Conservation (phyloP, 2,797 vertebrate genomes). For the Acomys russatus region DNA sequence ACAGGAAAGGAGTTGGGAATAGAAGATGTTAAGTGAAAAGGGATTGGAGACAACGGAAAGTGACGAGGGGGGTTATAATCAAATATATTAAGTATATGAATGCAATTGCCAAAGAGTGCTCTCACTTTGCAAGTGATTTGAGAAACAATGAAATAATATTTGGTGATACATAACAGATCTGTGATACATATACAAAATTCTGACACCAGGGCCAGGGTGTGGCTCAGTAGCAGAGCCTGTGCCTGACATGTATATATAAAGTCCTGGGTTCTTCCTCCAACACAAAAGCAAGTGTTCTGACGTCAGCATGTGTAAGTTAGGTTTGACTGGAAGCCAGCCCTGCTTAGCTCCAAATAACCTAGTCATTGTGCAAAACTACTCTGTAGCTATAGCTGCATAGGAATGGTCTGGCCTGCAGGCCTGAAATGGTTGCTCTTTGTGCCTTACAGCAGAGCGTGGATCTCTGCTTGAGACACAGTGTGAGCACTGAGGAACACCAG, state of each 20-base stretch:
- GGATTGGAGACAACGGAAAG: background rate
- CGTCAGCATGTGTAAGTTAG: background rate
- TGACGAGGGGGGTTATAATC: background rate
- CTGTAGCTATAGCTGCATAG: background rate
- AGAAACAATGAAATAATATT: background rate
- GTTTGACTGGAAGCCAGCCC: background rate
- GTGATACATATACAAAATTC: background rate
- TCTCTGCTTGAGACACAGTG: background rate
- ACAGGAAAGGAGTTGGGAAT: background rate
- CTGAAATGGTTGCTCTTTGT: background rate
- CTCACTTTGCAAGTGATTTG: background rate
- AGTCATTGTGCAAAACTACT: background rate
- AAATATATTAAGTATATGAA: background rate
- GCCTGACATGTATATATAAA: no score
- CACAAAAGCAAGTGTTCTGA: background rate
- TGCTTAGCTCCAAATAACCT: background rate
- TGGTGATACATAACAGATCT: background rate
- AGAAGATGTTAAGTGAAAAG: background rate
- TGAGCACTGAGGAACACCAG: background rate
- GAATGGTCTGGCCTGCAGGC: background rate
- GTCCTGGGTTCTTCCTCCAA: background rate
- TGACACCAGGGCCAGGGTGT: background rate
- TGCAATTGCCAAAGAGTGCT: background rate
- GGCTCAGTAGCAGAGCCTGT: background rate
- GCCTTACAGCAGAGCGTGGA: background rate